phyloP scores from a whole-genome alignment of 2,797 vertebrate species.

The Darevskia mixta region DNA sequence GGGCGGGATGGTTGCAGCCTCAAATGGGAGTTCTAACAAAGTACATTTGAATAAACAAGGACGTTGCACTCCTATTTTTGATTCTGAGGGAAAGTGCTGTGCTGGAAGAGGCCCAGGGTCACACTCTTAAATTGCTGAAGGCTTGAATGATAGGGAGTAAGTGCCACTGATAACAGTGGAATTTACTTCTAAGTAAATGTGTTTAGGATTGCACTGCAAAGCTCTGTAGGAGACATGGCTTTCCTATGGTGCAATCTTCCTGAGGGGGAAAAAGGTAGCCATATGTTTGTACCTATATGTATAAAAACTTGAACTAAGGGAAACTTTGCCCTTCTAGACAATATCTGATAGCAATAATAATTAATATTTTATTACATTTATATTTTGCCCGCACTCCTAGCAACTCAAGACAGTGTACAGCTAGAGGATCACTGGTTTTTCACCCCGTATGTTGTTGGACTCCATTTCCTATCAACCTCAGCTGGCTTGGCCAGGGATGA shows the following conservation, averaged over 20 bases:
- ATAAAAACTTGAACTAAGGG: background rate
- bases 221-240: background rate
- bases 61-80: conserved; percentile 8
- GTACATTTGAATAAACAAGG: conserved; percentile 14
- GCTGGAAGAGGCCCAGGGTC: background rate
- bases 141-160: background rate
- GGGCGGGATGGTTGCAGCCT: conserved; percentile 5
- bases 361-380: background rate
- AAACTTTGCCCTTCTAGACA: background rate
- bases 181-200: background rate
- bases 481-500: too few relatives aligned
- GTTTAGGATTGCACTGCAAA: background rate
- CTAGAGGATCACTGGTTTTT: too few relatives aligned
- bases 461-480: too few relatives aligned
- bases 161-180: background rate
- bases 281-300: background rate
- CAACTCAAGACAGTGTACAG: background rate
- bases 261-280: background rate
- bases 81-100: background rate
- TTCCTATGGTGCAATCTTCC: background rate
- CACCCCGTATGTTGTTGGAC: too few relatives aligned
- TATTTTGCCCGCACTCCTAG: background rate
- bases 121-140: conserved; percentile 7
- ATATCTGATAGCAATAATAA: background rate
- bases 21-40: conserved; percentile 24